Percentiles rank a stretch among this genome's conserved stretches.
Conservation (phyloP, 2,888 invertebrate species). For the Agriotes lineatus region DNA sequence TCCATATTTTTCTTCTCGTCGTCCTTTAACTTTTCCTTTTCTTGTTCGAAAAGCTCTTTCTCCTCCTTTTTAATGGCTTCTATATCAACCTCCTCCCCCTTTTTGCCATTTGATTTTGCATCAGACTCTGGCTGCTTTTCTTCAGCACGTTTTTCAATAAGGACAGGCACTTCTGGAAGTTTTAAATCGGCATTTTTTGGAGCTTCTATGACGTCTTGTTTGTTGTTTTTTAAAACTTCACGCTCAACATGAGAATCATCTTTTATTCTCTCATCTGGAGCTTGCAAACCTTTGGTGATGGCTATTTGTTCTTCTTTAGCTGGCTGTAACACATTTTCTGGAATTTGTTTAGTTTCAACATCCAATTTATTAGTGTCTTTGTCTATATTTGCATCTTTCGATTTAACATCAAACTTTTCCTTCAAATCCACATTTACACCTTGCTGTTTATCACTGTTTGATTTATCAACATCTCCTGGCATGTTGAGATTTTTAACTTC, state of each 20-base stretch:
- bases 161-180: too few species aligned
- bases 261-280: background rate
- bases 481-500: background rate
- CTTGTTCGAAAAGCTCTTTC: conserved; percentile 63
- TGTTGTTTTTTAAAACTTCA: background rate
- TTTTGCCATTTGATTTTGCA: conserved; percentile 56
- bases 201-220: background rate
- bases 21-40: conserved; percentile 59
- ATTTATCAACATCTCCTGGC: background rate
- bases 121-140: conserved; percentile 6
- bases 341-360: background rate
- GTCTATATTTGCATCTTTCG: background rate
- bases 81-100: conserved; percentile 66
- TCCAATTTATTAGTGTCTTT: background rate
- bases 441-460: background rate
- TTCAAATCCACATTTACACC: background rate
- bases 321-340: conserved; percentile 30
- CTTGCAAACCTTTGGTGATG: background rate
- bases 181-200: background rate
- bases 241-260: background rate
- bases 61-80: conserved; percentile 66
- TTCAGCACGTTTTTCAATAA: background rate
- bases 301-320: conserved; percentile 55
- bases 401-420: background rate
- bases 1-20: conserved; percentile 62